Conservation (phyloP, 2,888 invertebrate species). For the Notodonta dromedarius region DNA sequence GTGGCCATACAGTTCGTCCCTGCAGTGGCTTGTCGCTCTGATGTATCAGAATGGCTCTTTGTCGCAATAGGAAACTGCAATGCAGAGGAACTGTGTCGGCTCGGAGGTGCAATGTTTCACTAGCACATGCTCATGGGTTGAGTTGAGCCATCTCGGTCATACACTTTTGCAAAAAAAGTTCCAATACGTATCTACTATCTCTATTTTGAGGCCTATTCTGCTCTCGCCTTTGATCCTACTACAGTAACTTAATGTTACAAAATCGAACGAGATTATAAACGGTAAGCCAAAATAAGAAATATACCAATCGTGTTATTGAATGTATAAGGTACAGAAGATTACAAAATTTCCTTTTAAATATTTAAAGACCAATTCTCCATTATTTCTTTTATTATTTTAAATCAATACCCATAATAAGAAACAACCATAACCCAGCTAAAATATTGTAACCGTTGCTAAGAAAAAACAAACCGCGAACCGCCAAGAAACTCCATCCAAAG, state of each 20-base stretch:
- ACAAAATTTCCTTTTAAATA: no score
- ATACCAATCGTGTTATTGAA: no score
- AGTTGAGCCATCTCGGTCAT: neutral
- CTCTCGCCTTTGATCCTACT: no score
- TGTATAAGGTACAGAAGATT: no score
- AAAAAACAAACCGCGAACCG: conserved; percentile 44
- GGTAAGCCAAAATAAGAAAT: no score
- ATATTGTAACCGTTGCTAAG: conserved; percentile 27
- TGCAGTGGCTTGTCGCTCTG: conserved; percentile 43
- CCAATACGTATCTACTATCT: no score
- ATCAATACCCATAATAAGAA: neutral
- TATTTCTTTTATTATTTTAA: no score
- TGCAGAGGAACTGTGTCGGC: conserved; percentile 40
- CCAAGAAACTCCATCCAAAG: conserved; percentile 40
- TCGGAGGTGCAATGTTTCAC: neutral
- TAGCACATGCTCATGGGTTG: neutral
- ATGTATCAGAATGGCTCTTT: conserved; percentile 49
- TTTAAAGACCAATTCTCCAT: no score
- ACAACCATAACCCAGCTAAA: conserved; percentile 18
- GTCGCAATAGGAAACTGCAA: conserved; percentile 50
- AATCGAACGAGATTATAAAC: no score
- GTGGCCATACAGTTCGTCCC: conserved; percentile 28
- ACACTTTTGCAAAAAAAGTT: no score
- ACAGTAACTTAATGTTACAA: no score
- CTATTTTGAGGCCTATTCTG: no score